These are phyloP conservation scores for Mimachlamys varia DNA, from an alignment of 2,888 invertebrate species.

Conservation along the genomic window DNA sequence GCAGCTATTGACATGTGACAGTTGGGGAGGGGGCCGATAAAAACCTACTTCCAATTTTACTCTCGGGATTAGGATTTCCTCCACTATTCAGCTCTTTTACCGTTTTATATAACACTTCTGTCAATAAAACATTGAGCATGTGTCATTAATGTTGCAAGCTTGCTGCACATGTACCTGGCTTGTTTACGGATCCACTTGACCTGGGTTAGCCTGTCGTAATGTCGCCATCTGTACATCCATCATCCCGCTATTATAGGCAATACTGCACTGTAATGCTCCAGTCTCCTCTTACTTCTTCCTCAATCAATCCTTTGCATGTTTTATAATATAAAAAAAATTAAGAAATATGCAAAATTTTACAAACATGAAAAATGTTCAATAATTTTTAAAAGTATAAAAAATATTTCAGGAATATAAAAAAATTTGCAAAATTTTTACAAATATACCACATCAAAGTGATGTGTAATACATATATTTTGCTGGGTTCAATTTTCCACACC, in stretches of 20 bases:
- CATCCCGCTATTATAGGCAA: neutral
- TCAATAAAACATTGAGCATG: neutral
- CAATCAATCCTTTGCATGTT: neutral
- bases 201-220: neutral
- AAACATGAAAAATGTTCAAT: too few relatives aligned
- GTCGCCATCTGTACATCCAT: neutral
- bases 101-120: neutral
- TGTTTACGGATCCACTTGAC: neutral
- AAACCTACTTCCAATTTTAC: conserved; percentile 23
- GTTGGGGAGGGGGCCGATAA: neutral
- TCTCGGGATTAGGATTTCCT: conserved; percentile 20
- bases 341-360: too few relatives aligned
- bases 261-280: neutral
- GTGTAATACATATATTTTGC: too few relatives aligned
- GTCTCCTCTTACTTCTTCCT: neutral
- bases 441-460: too few relatives aligned
- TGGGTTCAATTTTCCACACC: too few relatives aligned
- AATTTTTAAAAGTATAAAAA: too few relatives aligned
- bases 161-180: neutral
- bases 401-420: too few relatives aligned
- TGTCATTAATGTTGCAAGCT: neutral
- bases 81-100: neutral
- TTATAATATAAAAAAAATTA: too few relatives aligned
- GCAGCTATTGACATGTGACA: neutral
- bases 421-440: too few relatives aligned